Evolutionary conservation across 2,797 vertebrate genomes (phyloP), one percentile per base, ranked within the genome.

Genomic region (Anas bernieri): DNA sequence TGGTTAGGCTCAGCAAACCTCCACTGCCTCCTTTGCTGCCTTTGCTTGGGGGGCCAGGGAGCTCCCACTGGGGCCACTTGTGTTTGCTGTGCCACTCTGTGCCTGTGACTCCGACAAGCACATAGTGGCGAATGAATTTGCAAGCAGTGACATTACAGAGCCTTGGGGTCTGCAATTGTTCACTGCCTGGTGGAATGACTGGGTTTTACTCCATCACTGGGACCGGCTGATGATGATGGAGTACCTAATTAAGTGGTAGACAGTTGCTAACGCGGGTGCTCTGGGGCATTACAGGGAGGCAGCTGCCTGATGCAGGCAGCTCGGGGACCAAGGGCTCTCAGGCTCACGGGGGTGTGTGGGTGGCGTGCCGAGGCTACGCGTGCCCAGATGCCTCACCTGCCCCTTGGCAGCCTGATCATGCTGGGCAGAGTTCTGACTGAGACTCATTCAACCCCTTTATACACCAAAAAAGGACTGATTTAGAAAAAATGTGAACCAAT

Each of bases 311-410:
- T 56, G 61, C 50, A 18, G 23, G 5, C 69, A 31, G 50, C 30
- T 8, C 8, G 50, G 30, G 25, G 11, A 56, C 35, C 26, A 5
- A 0, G 6, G 22, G n/a, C 10, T 6, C 31, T 58, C 1, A 3
- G 25, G 52, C 26, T 28, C 1, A 2, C 1, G 26, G 28, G 48
- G 43, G 8, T 11, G 17, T 1, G 1, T 11, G 41, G 33, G 26
- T 13, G 55, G 58, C 0, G 0, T 4, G 15, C 28, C 18, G 82
- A 46, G 33, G 15, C 37, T 43, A 12, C 4, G 0, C 1, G 3
- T 18, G 46, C 48, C 9, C 25, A 4, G 56, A 35, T 31, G 28
- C 54, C 50, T 21, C 5, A 11, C 31, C 69, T 14, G 37, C 11
- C 9, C 23, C 11, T 33, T 28, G 11, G 0, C 70, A 31, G 41